Conservation (phyloP, 2,888 invertebrate genomes). For the Leptodirus hochenwartii region DNA sequence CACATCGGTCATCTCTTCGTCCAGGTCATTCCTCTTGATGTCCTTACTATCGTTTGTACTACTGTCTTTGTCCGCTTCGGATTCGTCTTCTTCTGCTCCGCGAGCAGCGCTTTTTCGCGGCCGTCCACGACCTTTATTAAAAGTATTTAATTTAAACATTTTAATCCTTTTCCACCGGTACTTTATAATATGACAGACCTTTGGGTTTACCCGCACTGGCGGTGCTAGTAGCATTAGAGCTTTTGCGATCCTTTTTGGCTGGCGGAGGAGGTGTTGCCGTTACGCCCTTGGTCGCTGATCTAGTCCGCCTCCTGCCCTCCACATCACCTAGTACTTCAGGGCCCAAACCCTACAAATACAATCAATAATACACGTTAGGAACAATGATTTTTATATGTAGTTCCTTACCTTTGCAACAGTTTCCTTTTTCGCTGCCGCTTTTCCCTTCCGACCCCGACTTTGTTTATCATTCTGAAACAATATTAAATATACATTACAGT, state of each 20-base stretch:
- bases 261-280: conserved; percentile 35
- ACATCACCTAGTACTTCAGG: no score
- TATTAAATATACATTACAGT: no score
- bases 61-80: conserved; percentile 14
- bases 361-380: conserved; percentile 11
- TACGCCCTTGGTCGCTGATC: conserved; percentile 35
- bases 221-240: conserved; percentile 11
- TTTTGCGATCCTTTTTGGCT: conserved; percentile 29
- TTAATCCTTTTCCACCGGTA: conserved; percentile 4
- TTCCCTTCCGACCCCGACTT: no score
- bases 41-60: conserved; percentile 22
- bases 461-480: no score
- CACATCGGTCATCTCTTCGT: conserved; percentile 11
- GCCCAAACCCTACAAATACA: conserved; percentile 27
- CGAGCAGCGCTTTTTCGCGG: conserved; percentile 20
- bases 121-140: conserved; percentile 24
- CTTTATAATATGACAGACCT: not conserved
- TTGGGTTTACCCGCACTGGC: conserved; percentile 13
- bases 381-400: no score
- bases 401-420: no score
- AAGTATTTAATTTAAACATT: no score
- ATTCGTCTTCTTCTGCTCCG: conserved; percentile 13
- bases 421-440: no score
- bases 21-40: conserved; percentile 16
- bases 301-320: conserved; percentile 35